A percentile compares a stretch with the other conserved stretches of the same genome.
Evolutionary conservation across 2,888 invertebrate genomes (phyloP).

Genomic region (Ashinkailepas kermadecensis): DNA sequence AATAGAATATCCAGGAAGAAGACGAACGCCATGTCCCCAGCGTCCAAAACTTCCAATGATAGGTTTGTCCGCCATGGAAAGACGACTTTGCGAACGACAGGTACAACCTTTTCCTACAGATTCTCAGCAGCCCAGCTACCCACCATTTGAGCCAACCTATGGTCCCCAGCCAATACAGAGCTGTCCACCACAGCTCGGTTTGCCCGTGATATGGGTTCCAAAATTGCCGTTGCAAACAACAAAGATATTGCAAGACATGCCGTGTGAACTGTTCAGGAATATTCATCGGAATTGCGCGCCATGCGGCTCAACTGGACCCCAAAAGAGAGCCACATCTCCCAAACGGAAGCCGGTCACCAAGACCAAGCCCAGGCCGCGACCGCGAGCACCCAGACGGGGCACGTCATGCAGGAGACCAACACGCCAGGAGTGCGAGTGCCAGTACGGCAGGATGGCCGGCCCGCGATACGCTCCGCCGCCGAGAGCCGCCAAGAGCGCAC

Average conservation of each 20-base stretch:
- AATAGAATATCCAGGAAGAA: neutral
- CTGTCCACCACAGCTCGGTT: neutral
- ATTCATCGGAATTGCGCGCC: neutral
- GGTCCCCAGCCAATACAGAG: neutral
- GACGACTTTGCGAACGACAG: neutral
- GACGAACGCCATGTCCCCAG: neutral
- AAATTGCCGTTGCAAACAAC: neutral
- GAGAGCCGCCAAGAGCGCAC: neutral
- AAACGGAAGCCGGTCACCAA: neutral
- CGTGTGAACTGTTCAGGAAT: neutral
- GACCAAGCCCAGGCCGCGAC: neutral
- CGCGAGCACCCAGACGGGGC: neutral
- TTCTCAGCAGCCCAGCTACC: too few species aligned
- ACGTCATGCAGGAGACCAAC: neutral
- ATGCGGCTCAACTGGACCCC: neutral
- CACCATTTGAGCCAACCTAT: neutral
- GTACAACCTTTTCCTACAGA: neutral
- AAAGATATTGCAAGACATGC: neutral
- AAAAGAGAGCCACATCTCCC: neutral
- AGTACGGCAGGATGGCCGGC: too few species aligned
- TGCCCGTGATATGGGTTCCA: slow-evolving; percentile 1
- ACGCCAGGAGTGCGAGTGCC: neutral
- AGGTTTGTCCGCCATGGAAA: neutral
- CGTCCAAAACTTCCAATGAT: neutral
- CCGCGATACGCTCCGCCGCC: neutral